Conservation (phyloP, 2,113 vertebrate species). For the Oreochromis niloticus region DNA sequence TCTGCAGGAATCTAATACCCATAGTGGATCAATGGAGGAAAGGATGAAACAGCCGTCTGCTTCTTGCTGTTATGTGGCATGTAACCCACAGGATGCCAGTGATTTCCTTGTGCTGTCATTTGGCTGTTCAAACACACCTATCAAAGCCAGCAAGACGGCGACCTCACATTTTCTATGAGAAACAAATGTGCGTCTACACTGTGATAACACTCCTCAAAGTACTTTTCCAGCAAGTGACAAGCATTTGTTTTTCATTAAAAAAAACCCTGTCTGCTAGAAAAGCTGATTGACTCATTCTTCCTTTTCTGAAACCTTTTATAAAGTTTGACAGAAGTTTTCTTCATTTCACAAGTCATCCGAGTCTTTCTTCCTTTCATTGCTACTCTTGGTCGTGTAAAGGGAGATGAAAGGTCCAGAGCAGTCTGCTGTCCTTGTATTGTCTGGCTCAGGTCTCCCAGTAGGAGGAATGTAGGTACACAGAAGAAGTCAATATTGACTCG, state of each 20-base stretch:
- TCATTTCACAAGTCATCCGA: not conserved
- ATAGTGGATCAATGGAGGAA: not conserved
- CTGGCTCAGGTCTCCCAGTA: conserved; percentile 15
- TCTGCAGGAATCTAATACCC: not conserved
- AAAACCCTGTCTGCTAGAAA: not conserved
- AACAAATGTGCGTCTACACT: not conserved
- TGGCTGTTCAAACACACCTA: conserved; percentile 8
- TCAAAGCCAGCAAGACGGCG: not conserved
- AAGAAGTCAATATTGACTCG: conserved; percentile 59
- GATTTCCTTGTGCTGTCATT: conserved; percentile 17
- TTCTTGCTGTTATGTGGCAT: conserved; percentile 6
- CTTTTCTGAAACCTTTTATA: not conserved
- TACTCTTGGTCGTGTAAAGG: not conserved
- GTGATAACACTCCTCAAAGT: conserved; percentile 18
- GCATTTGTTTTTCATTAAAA: not conserved
- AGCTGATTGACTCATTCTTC: not conserved
- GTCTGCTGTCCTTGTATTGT: conserved; percentile 14
- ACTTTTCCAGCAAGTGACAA: not conserved
- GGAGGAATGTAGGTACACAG: conserved; percentile 46
- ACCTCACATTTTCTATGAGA: not conserved
- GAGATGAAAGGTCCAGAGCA: not conserved
- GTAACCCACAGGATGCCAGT: conserved; percentile 1
- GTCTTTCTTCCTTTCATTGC: not conserved
- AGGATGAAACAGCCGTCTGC: conserved; percentile 1
- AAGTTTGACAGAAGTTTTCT: not conserved